Base-by-base conservation (phyloP, 2,888 invertebrate genomes). In the Torymus texanus region DNA sequence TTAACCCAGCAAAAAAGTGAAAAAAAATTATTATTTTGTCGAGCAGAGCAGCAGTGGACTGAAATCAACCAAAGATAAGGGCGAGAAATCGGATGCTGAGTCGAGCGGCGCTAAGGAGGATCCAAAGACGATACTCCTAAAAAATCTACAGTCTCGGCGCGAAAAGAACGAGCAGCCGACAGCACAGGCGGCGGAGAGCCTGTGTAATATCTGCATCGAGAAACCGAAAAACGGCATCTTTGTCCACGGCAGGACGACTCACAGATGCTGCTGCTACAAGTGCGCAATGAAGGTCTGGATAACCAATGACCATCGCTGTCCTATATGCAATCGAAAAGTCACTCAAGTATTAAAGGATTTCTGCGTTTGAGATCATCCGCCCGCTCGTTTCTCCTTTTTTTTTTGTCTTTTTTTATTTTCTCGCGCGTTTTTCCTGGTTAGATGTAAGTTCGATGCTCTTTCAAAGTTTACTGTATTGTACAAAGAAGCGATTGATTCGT, bases 201-300 rank as follows among this genome's bases (percentile, higher is more conserved):
- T 58, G 85, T 95, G 95, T 85, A 92, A 94, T 41, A 91, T 93
- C 18, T 95, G 95, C 85, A 91, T 92, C 41, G 88, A 90, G 0
- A 92, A 92, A 68, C 94, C 94, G 0, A 94, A 94, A 86, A 92
- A 94, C 75, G 94, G 94, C 0, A 93, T 93, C 56, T 95, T 95
- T 85, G 92, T 94, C 0, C 95, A 95, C 86, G 94, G 94, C 0
- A 91, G 92, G 63, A 92, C 93, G 75, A 93, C 93, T 0, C 95
- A 95, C 81, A 93, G 94, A 82, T 94, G 94, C 85, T 94, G 94
- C 83, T 95, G 95, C 85, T 95, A 95, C 84, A 92, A 91, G 75
- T 95, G 95, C 87, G 94, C 94, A 0, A 91, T 93, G 61, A 93
- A 92, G 84, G 93, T 94, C 0, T 94, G 94, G 93, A 91, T 91